A percentile compares a stretch with the other conserved stretches of the same genome.
These are phyloP conservation scores for Hybognathus amarus DNA, from an alignment of 2,797 vertebrate species.

Conservation along the genomic window DNA sequence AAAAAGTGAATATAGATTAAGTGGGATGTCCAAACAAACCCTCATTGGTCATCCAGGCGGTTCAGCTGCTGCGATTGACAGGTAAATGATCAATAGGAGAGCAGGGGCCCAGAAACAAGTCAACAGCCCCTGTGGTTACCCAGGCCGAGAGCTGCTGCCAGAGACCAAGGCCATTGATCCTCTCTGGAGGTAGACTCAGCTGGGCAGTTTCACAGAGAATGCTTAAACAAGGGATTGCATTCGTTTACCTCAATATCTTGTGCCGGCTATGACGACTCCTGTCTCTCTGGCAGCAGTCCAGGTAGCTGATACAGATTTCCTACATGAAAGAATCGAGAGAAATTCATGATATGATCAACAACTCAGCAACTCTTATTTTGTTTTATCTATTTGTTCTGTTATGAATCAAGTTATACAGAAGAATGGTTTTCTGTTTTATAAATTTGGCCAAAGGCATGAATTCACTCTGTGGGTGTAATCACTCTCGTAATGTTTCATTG, in stretches of 20 bases:
- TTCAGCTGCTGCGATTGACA: constrained; percentile 54
- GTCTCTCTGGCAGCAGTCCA: constrained; percentile 96
- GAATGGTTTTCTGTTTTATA: background rate
- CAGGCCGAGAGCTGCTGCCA: constrained; percentile 47
- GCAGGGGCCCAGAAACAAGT: constrained; percentile 33
- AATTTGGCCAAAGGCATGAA: background rate
- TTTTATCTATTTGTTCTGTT: background rate
- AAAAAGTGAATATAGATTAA: constrained; percentile 38
- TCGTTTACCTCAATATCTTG: constrained; percentile 91
- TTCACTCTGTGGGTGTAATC: background rate
- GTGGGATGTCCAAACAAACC: constrained; percentile 37
- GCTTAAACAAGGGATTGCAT: constrained; percentile 52
- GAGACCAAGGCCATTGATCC: constrained; percentile 65
- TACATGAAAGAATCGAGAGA: constrained; percentile 65
- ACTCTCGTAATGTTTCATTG: background rate
- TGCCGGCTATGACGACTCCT: constrained; percentile 94
- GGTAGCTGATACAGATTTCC: constrained; percentile 98
- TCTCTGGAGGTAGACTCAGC: constrained; percentile 37
- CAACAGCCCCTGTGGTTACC: constrained; percentile 22
- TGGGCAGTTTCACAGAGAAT: constrained; percentile 40
- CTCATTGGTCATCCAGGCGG: background rate
- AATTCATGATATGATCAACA: constrained; percentile 36
- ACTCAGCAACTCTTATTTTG: background rate
- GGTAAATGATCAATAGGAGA: constrained; percentile 65
- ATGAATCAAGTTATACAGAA: background rate